Base-by-base conservation (phyloP, 2,888 invertebrate species). In the Drepana falcataria region DNA sequence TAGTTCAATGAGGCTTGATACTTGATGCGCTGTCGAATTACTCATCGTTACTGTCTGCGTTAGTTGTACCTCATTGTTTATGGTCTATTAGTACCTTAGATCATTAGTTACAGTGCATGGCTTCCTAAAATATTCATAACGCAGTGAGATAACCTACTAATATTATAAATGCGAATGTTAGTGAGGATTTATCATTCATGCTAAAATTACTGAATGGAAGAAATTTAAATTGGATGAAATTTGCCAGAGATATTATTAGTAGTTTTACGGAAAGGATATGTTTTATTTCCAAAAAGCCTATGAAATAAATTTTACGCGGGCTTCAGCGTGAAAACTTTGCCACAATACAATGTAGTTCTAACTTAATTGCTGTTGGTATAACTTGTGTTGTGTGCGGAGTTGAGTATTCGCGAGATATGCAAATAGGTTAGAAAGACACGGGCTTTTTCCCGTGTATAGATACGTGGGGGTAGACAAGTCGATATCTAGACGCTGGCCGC, bases 1-100 rank as follows among this genome's bases (percentile, higher is more conserved):
- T 77, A 76, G 81, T 78, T 87, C 85, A 88, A 89, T 87, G 89
- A 84, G 76, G 83, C 87, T 84, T 86, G 86, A 74, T 79, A 77
- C 74, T 78, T 85, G 83, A 87, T 88, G 82, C 78, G 83, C 82
- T 84, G 86, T 83, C 82, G 79, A 83, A 84, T 79, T 75, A 68
- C 81, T 82, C 81, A 78, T 85, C 83, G 79, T 85, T 83, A 87
- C 87, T 75, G 85, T 21, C 83, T 81, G 69, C 83, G 83, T 85
- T 83, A 86, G 81, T 81, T 71, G 78, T 77, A 77, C 78, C 75
- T 77, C 77, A 79, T 82, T 83, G 81, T 88, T 87, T 82, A 86
- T 80, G 69, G 79, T 74, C 78, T 77, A 79, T 82, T 76, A 73
- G 61, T 71, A 75, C 80, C 73, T 69, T 76, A 67, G 68, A 63